A percentile compares a stretch with the other conserved stretches of the same genome.
phyloP scores from a whole-genome alignment of 2,113 vertebrate species.

The Chloropsis cyanopogon region DNA sequence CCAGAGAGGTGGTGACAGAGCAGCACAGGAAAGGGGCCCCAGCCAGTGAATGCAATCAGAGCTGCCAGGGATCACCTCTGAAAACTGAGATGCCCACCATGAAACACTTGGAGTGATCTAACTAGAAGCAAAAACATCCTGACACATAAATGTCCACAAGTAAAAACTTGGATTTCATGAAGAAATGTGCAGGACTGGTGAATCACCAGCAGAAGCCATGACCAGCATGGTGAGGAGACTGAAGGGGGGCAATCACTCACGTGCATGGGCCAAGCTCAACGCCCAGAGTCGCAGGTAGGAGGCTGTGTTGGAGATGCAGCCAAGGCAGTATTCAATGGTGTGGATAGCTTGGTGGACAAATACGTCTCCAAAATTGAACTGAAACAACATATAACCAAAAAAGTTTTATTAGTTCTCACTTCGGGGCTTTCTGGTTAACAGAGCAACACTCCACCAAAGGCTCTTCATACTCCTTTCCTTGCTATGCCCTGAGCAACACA shows the following conservation, averaged over 20 bases:
- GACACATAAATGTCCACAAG: not conserved
- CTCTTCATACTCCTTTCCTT: not conserved
- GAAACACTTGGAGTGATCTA: not conserved
- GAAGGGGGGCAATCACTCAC: slow-evolving; percentile 55
- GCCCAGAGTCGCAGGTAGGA: slow-evolving; percentile 81
- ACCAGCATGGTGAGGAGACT: not conserved
- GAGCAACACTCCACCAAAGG: not conserved
- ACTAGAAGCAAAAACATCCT: not conserved
- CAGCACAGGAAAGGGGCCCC: not conserved
- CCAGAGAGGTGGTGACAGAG: not conserved
- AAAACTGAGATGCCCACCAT: not conserved
- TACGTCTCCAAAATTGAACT: slow-evolving; percentile 74
- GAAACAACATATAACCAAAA: not conserved
- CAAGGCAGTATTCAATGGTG: slow-evolving; percentile 81
- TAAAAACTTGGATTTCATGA: not conserved
- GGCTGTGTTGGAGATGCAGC: slow-evolving; percentile 82
- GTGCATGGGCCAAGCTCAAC: slow-evolving; percentile 77
- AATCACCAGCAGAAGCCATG: not conserved
- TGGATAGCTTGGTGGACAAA: slow-evolving; percentile 81
- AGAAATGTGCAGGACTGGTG: not conserved
- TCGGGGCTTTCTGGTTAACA: not conserved
- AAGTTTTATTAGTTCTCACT: not conserved
- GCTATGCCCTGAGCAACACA: not conserved
- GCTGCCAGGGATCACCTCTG: not conserved
- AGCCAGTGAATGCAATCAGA: not conserved